Evolutionary conservation across 2,797 vertebrate genomes (phyloP), one percentile per base, ranked within the genome.

Genomic region (Pyrocephalus nanus): DNA sequence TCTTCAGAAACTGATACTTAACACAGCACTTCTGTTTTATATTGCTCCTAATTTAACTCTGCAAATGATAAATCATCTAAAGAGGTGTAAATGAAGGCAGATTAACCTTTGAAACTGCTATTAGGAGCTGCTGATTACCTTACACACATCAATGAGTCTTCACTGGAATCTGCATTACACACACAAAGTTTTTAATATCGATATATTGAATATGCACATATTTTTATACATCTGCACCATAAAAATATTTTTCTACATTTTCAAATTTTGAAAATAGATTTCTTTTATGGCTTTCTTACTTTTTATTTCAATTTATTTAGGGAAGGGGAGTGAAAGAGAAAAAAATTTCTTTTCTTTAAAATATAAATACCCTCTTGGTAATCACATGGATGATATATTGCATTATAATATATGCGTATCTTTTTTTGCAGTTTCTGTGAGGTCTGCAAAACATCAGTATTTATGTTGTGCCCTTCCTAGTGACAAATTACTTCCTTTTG

Each of bases 11-110:
- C 45, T 45, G 43, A 29, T 45, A 48, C 40, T 88, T 60, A 90
- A 9, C 30, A 27, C 4, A 32, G 47, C 21, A 20, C 11, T 88
- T 77, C 50, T 66, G 12, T 45, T 86, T 91, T 75, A 29, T 48
- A 64, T 79, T n/a, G 9, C 45, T 90, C 54, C 80, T 96, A 73
- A 83, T 94, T 97, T 90, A 79, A 90, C 82, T 92, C 84, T 95
- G 94, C 92, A 96, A 96, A 94, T 95, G 54, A 95, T 90, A 90
- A 88, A 88, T 64, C 73, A 84, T 17, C 13, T 76, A 57, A 92
- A 90, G 76, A 90, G 62, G n/a, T 90, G 96, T 81, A 97, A 96
- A 97, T 95, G 93, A 97, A 96, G 91, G 85, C 5, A 65, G 78
- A 94, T 94, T 93, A 97, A 96, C 89, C 91, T 97, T 94, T 95